Evolutionary conservation across 2,888 invertebrate genomes (phyloP).

Genomic region (Mesopsocus fuscifrons): DNA sequence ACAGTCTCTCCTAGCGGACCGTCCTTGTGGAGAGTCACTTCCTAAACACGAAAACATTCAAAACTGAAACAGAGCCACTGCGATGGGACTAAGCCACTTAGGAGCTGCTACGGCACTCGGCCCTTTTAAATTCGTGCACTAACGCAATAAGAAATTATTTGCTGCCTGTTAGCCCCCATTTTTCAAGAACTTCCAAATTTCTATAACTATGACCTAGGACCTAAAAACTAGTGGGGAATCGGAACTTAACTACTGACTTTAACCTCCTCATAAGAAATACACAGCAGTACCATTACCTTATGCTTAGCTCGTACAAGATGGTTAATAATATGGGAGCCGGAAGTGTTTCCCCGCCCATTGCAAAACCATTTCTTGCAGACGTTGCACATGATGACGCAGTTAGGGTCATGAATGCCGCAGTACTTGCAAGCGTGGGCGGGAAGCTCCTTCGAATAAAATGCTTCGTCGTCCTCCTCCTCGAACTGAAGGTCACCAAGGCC

Average conservation of each 20-base stretch:
- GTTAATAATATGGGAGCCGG: conserved; percentile 96
- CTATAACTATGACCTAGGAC: too few species aligned
- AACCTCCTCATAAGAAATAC: too few species aligned
- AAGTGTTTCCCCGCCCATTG: conserved; percentile 94
- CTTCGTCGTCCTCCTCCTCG: conserved; percentile 88
- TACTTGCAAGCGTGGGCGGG: conserved; percentile 97
- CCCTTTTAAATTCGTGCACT: too few species aligned
- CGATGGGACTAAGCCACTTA: too few species aligned
- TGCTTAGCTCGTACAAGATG: conserved; percentile 98
- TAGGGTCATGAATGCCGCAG: conserved; percentile 95
- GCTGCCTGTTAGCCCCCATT: too few species aligned
- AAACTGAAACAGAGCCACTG: background rate
- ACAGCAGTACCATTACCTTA: too few species aligned
- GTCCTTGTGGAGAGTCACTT: conserved; percentile 92
- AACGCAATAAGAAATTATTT: too few species aligned
- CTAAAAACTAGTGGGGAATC: too few species aligned
- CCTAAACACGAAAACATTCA: conserved; percentile 26
- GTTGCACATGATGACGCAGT: conserved; percentile 96
- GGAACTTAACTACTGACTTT: too few species aligned
- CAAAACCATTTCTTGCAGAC: conserved; percentile 99
- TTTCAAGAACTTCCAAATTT: too few species aligned
- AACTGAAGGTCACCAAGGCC: conserved; percentile 78
- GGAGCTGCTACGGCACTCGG: too few species aligned
- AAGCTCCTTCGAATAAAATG: conserved; percentile 67
- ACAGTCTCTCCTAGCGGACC: conserved; percentile 96